Percentiles rank a stretch among this genome's conserved stretches.
These are phyloP conservation scores for Rhinogobius similis DNA, from an alignment of 2,113 vertebrate species.

Conservation along the genomic window DNA sequence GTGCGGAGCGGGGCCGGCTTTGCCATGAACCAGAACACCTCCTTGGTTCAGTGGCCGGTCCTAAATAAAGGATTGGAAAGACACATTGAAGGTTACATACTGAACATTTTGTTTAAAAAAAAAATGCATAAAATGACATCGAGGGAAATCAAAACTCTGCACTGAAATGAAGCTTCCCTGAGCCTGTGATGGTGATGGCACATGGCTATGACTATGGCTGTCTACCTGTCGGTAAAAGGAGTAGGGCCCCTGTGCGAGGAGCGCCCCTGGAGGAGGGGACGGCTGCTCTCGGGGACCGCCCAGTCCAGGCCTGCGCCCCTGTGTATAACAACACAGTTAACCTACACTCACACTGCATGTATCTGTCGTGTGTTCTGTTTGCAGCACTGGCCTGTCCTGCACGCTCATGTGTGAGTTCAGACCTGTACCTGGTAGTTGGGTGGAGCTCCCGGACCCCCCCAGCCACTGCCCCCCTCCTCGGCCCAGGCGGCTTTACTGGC, in stretches of 20 bases:
- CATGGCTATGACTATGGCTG: conserved; percentile 45
- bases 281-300: conserved; percentile 75
- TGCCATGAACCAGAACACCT: conserved; percentile 38
- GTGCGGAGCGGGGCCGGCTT: conserved; percentile 47
- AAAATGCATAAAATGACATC: conserved; percentile 23
- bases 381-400: not conserved
- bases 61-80: conserved; percentile 37
- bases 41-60: conserved; percentile 69
- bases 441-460: conserved; percentile 71
- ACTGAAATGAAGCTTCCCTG: conserved; percentile 41
- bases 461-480: conserved; percentile 79
- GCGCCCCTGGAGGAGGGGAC: conserved; percentile 76
- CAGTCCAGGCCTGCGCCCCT: conserved; percentile 76
- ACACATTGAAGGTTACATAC: not conserved
- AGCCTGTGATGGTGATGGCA: conserved; percentile 40
- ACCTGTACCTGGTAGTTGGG: conserved; percentile 81
- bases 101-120: not conserved
- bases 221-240: conserved; percentile 80
- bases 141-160: conserved; percentile 23
- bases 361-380: not conserved
- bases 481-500: conserved; percentile 83
- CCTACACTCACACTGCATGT: conserved; percentile 43
- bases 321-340: conserved; percentile 71
- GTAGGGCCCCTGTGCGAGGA: conserved; percentile 77
- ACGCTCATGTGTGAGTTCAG: not conserved